A percentile compares a stretch with the other conserved stretches of the same genome.
These are phyloP conservation scores for Bos javanicus DNA, from an alignment of 2,113 vertebrate species.

Conservation along the genomic window DNA sequence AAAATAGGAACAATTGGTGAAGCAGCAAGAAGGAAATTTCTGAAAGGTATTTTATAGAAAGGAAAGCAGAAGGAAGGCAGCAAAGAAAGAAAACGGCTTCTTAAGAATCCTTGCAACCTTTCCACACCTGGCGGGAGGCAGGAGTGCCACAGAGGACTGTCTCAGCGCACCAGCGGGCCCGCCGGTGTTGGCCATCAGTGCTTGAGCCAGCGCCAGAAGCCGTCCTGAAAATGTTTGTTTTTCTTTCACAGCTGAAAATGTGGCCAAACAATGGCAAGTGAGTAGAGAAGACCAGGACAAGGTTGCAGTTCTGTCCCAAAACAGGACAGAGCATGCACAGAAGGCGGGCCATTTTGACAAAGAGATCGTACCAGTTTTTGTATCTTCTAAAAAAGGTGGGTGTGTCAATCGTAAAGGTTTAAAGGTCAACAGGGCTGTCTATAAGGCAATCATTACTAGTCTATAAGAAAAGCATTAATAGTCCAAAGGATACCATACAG, in stretches of 20 bases:
- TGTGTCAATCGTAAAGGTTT: neutral
- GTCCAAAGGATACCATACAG: neutral
- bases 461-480: no score
- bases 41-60: neutral
- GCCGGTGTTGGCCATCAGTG: fast-evolving
- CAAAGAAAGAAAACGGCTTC: neutral
- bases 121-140: neutral
- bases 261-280: slow-evolving; percentile 92
- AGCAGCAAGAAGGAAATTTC: neutral
- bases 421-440: neutral
- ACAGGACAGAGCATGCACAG: slow-evolving; percentile 90
- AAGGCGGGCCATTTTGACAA: slow-evolving; percentile 92
- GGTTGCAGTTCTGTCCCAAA: slow-evolving; percentile 90
- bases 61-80: neutral
- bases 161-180: fast-evolving
- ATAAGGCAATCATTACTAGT: neutral
- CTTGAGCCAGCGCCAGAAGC: neutral
- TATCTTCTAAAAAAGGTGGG: slow-evolving; percentile 92
- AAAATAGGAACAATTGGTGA: neutral
- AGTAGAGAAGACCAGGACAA: slow-evolving; percentile 91
- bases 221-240: neutral
- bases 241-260: slow-evolving; percentile 91
- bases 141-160: no score
- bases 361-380: slow-evolving; percentile 92
- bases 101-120: neutral